These are phyloP conservation scores for Hirtodrosophila cameraria DNA, from an alignment of 2,888 invertebrate species.

Conservation along the genomic window DNA sequence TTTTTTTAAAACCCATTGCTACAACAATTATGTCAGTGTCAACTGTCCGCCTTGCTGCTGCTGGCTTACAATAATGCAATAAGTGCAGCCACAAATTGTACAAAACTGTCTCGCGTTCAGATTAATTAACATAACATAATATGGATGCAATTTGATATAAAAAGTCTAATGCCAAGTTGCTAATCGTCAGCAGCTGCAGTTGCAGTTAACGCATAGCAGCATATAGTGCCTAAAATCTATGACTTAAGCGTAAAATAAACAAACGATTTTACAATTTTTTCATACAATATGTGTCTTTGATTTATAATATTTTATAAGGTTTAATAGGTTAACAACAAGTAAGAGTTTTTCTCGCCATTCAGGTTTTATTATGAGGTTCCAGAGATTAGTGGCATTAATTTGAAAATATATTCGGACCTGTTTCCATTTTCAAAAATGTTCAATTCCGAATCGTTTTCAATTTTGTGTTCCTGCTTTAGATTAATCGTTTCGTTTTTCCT, in stretches of 20 bases:
- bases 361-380: too few species aligned
- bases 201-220: conserved; percentile 50
- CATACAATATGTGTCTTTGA: conserved; percentile 14
- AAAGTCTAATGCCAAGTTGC: conserved; percentile 13
- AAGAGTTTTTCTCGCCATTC: too few species aligned
- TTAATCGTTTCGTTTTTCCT: too few species aligned
- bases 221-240: conserved; percentile 64
- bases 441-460: too few species aligned
- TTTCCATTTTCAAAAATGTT: too few species aligned
- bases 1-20: conserved; percentile 31
- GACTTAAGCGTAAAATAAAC: conserved; percentile 73
- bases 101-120: conserved; percentile 51
- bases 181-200: conserved; percentile 10
- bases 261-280: conserved; percentile 73
- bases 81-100: conserved; percentile 54
- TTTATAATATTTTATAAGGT: not conserved
- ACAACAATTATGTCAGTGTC: conserved; percentile 35
- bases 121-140: conserved; percentile 36
- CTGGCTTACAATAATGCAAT: too few species aligned
- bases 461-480: too few species aligned
- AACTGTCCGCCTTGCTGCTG: conserved; percentile 38
- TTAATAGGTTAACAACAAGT: too few species aligned
- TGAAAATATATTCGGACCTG: too few species aligned
- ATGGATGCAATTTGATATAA: conserved; percentile 34
- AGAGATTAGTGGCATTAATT: too few species aligned